These are phyloP conservation scores for Burhinus bistriatus DNA, from an alignment of 2,113 vertebrate genomes.

Conservation along the genomic window DNA sequence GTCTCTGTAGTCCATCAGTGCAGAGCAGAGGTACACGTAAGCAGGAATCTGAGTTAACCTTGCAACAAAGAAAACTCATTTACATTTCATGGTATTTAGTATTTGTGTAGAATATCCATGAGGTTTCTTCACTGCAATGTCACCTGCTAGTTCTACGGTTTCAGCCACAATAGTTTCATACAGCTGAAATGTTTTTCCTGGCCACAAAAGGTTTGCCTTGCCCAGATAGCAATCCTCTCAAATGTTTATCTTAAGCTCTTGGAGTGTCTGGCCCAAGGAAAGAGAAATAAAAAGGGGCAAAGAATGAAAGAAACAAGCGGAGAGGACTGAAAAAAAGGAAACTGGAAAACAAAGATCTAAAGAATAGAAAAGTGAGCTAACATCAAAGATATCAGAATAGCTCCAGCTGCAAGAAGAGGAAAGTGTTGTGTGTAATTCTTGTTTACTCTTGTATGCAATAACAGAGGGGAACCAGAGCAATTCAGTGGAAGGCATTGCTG, in stretches of 20 bases:
- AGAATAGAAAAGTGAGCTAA: neutral
- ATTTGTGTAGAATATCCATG: neutral
- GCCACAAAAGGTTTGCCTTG: neutral
- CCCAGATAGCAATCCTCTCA: neutral
- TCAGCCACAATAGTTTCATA: neutral
- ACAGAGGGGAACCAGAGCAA: neutral
- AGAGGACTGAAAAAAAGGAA: neutral
- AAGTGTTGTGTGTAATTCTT: neutral
- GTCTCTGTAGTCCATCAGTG: neutral
- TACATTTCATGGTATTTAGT: neutral
- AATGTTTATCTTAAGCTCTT: conserved; percentile 22
- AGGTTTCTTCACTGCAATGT: neutral
- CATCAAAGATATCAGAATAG: neutral
- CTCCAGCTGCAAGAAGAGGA: neutral
- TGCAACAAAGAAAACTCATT: neutral
- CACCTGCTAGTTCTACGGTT: conserved; percentile 14
- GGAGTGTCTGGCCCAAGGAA: neutral
- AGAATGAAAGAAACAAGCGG: neutral
- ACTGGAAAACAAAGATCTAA: neutral
- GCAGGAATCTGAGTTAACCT: neutral
- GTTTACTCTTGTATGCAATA: neutral
- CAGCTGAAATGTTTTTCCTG: conserved; percentile 21
- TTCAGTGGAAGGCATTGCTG: neutral
- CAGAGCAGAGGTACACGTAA: neutral
- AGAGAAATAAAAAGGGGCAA: neutral